A percentile compares a stretch with the other conserved stretches of the same genome.
phyloP scores from a whole-genome alignment of 2,797 vertebrate genomes.

The Taenioides sp. region DNA sequence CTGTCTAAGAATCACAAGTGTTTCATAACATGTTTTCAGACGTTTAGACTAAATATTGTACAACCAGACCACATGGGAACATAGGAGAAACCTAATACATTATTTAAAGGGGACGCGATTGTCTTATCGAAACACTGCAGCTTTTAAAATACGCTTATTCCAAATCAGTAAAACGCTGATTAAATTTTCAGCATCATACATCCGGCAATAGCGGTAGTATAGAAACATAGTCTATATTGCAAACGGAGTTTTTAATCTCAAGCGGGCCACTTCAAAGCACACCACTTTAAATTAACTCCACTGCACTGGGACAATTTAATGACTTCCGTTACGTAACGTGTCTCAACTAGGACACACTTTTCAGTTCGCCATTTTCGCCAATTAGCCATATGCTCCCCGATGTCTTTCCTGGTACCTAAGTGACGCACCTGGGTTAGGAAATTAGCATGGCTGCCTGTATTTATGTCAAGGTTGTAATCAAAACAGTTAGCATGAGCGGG shows the following conservation, averaged over 20 bases:
- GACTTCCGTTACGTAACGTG: background rate
- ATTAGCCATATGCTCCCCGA: constrained; percentile 36
- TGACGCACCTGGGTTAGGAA: constrained; percentile 31
- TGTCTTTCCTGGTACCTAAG: constrained; percentile 16
- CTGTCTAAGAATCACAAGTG: too few relatives aligned
- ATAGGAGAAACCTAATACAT: too few relatives aligned
- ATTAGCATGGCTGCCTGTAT: constrained; percentile 13
- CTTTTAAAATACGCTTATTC: too few relatives aligned
- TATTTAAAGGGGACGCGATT: too few relatives aligned
- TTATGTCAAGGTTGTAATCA: constrained; percentile 41
- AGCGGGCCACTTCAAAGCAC: background rate
- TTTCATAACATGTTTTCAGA: too few relatives aligned
- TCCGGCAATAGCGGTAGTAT: constrained; percentile 2
- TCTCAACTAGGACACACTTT: background rate
- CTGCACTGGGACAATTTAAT: background rate
- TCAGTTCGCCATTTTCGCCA: constrained; percentile 8
- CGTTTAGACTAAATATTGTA: too few relatives aligned
- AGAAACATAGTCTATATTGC: background rate
- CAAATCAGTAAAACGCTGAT: too few relatives aligned
- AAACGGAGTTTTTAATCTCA: background rate
- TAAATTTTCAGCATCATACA: background rate
- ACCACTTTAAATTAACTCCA: constrained; percentile 16
- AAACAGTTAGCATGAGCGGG: constrained; percentile 24
- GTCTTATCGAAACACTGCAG: too few relatives aligned
- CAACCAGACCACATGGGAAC: too few relatives aligned